Conservation (phyloP, 2,888 invertebrate genomes). For the Timandra comae region DNA sequence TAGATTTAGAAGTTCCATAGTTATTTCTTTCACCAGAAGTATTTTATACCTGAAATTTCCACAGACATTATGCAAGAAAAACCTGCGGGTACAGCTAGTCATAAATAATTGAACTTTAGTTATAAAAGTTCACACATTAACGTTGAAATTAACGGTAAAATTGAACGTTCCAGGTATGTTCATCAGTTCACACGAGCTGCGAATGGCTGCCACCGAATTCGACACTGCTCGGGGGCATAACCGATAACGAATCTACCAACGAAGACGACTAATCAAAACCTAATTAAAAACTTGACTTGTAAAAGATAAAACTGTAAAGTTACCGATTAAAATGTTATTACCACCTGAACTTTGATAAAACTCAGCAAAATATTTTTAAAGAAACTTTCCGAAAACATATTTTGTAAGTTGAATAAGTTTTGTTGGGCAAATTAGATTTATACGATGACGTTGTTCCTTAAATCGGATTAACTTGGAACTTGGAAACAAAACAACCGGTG, state of each 20-base stretch:
- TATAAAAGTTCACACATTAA: too few species aligned
- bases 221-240: constrained; percentile 54
- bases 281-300: constrained; percentile 24
- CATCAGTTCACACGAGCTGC: constrained; percentile 48
- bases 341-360: constrained; percentile 14
- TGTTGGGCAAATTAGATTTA: background rate
- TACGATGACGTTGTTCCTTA: background rate
- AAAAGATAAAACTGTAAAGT: constrained; percentile 20
- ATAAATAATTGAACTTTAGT: too few species aligned
- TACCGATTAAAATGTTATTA: constrained; percentile 12
- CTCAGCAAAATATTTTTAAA: background rate
- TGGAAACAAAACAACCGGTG: too few species aligned
- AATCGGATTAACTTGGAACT: too few species aligned
- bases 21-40: too few species aligned
- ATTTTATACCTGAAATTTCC: too few species aligned
- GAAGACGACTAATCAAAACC: constrained; percentile 25
- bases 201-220: constrained; percentile 80
- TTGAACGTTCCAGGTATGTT: constrained; percentile 50
- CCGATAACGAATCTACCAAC: constrained; percentile 29
- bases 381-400: constrained; percentile 1
- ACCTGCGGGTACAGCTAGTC: too few species aligned
- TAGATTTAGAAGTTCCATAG: too few species aligned
- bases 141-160: too few species aligned
- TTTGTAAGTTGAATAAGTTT: constrained; percentile 1
- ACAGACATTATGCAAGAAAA: too few species aligned